Evolutionary conservation across 2,888 invertebrate genomes (phyloP).

Genomic region (Platycheirus rosarum): DNA sequence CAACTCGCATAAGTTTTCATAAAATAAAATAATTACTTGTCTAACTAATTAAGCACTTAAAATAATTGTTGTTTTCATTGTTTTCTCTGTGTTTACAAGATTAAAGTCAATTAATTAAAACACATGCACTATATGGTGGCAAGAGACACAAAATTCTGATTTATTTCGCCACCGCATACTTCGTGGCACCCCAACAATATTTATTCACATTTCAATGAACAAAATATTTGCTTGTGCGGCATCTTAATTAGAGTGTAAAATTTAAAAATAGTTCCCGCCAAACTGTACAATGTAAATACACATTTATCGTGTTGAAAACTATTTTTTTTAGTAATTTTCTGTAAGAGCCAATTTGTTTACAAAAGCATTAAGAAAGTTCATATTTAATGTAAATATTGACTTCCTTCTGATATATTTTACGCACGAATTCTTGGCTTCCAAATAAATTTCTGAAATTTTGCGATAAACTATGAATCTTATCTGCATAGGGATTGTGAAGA

Average conservation of each 20-base stretch:
- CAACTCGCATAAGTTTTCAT: not conserved
- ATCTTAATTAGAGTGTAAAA: slow-evolving; percentile 6
- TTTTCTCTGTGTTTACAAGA: not conserved
- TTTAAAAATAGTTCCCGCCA: not conserved
- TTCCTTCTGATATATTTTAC: too few relatives aligned
- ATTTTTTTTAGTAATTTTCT: too few relatives aligned
- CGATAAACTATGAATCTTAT: too few relatives aligned
- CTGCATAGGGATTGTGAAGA: too few relatives aligned
- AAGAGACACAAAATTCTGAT: not conserved
- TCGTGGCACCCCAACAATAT: not conserved
- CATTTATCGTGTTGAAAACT: too few relatives aligned
- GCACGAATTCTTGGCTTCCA: too few relatives aligned
- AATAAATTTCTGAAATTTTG: too few relatives aligned
- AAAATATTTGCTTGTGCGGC: slow-evolving; percentile 9
- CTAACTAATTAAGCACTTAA: not conserved
- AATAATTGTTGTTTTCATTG: not conserved
- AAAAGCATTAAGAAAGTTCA: too few relatives aligned
- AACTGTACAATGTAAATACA: not conserved
- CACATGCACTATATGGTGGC: not conserved
- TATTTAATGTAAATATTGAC: too few relatives aligned
- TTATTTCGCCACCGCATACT: not conserved
- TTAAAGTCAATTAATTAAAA: slow-evolving; percentile 1
- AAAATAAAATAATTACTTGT: not conserved
- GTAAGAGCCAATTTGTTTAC: too few relatives aligned
- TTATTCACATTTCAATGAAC: not conserved